phyloP scores from a whole-genome alignment of 2,888 invertebrate genomes.

The Cenopis cana region DNA sequence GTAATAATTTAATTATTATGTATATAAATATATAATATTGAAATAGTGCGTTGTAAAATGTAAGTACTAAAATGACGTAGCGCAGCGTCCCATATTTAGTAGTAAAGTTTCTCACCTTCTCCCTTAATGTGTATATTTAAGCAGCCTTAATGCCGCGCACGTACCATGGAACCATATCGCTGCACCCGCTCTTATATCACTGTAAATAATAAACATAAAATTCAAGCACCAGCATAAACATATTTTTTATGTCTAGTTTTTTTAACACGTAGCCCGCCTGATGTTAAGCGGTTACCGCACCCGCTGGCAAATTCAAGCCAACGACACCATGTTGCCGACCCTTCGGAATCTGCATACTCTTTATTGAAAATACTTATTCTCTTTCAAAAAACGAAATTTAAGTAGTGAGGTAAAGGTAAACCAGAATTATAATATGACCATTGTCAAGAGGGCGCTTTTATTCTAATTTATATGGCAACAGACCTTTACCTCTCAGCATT shows the following conservation, averaged over 20 bases:
- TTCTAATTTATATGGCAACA: too few species aligned
- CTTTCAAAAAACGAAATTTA: too few species aligned
- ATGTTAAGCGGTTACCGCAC: not conserved
- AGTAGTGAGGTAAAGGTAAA: too few species aligned
- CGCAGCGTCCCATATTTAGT: not conserved
- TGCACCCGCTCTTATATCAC: slow-evolving; percentile 3
- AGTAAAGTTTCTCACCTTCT: not conserved
- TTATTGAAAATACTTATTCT: too few species aligned
- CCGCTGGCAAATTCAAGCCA: not conserved
- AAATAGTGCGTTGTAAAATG: not conserved
- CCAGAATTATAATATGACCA: too few species aligned
- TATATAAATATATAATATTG: too few species aligned
- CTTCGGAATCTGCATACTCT: not conserved
- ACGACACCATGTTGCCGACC: not conserved
- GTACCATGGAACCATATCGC: slow-evolving; percentile 13
- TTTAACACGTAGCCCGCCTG: not conserved
- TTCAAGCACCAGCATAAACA: not conserved
- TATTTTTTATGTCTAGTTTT: not conserved
- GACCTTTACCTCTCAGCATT: too few species aligned
- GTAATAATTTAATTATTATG: too few species aligned
- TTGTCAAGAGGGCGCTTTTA: too few species aligned
- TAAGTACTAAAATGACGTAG: not conserved
- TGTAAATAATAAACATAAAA: slow-evolving; percentile 13
- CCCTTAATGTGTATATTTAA: not conserved
- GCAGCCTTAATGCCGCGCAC: not conserved